phyloP scores from a whole-genome alignment of 2,113 vertebrate genomes.

The Istiophorus platypterus region DNA sequence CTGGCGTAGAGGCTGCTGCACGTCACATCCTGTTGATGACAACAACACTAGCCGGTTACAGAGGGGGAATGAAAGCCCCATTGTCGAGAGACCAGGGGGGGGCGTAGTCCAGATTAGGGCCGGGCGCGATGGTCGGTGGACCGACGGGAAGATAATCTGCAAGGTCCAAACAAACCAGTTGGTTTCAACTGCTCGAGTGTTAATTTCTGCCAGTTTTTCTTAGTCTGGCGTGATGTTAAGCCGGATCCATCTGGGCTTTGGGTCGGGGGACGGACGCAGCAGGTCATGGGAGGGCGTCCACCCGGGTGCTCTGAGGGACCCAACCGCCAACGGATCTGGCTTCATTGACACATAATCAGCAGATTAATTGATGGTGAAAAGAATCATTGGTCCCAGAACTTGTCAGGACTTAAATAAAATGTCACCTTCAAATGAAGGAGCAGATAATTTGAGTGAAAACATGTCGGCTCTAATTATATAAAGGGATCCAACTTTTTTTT shows the following conservation, averaged over 20 bases:
- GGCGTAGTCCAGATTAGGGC: background rate
- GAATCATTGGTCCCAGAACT: background rate
- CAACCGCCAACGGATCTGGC: no score
- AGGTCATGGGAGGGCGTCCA: background rate
- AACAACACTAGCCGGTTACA: background rate
- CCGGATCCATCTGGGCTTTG: background rate
- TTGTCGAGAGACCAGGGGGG: no score
- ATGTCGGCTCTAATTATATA: background rate
- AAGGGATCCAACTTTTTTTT: background rate
- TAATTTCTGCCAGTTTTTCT: background rate
- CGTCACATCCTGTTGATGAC: constrained; percentile 16
- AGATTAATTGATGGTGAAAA: background rate
- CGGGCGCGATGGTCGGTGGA: background rate
- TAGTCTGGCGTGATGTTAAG: background rate
- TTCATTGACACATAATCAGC: background rate
- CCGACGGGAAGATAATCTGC: background rate
- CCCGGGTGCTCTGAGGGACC: no score
- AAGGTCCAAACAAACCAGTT: background rate
- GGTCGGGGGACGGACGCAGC: no score
- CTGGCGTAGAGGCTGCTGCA: background rate
- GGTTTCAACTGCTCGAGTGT: background rate
- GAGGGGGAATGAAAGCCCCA: background rate
- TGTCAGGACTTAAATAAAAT: background rate
- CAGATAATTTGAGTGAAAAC: background rate
- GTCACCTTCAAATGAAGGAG: background rate